Evolutionary conservation across 2,888 invertebrate species (phyloP), one percentile per base, ranked within the genome.

Genomic region (Tineola bisselliella): DNA sequence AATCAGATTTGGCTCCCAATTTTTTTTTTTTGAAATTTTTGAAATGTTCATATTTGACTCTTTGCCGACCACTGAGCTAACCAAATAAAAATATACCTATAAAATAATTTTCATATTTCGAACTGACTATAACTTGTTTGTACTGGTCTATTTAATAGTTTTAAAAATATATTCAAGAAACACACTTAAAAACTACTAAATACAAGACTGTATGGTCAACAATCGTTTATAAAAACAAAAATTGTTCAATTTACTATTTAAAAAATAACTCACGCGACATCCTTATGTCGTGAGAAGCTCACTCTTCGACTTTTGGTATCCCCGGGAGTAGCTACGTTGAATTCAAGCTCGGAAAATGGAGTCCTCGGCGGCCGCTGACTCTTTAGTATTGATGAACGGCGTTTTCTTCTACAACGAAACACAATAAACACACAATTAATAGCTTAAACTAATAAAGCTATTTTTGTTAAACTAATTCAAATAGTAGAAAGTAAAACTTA

Each of bases 291-390:
- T 0, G 84, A 84, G 70, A 86, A 87, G 66, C 84, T 84, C 62
- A 87, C 87, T 11, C 87, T 77, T 3, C 86, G 77, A 61, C 81
- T 84, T 68, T 84, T 86, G 8, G 70, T 66, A 0, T 75, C 72
- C 63, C 84, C 84, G 0, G 84, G 77, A 0, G 86, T 83, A 0
- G 86, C 84, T n/a, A 81, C 75, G 81, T 83, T 77, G 66, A 86
- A 82, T 68, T 86, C 87, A 10, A 87, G 65, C 67, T 87, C 87
- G 0, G 84, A 82, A 64, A 87, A 77, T 0, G 87, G 87, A 0
- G 86, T 82, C 15, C 87, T 77, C 0, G 82, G 73, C 0, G 79
- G 72, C 0, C 82, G 73, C 64, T 84, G 84, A 57, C 72, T 80
- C 65, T 87, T 87, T 30, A 87, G 65, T 60, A 87, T 87, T 0